Base-by-base conservation (phyloP, 1,140 invertebrate species). In the Physella acuta region DNA sequence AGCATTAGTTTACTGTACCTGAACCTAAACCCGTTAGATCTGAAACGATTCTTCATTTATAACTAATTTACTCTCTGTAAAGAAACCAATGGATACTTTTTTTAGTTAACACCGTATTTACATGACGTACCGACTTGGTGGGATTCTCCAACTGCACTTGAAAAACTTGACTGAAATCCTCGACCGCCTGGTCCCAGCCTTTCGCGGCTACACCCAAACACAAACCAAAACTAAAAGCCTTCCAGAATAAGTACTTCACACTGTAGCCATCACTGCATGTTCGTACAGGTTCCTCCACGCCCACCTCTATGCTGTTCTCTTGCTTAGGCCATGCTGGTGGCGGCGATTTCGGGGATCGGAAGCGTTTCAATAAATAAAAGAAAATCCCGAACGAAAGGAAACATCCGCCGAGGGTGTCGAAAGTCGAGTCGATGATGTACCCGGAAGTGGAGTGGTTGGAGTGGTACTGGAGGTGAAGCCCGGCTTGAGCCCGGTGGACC, bases 371-470 rank as follows among this genome's bases (percentile, higher is more conserved):
- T 8, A 78, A 58, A 60, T 73, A 76, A 58, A 78, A 78, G 26
- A 77, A 64, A 36, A 74, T 66, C 37, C 72, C 74, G 55, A 77
- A 71, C 24, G 53, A 72, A 3, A 81, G 55, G 24, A 72, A 73
- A 16, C 72, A 53, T n/a, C 78, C 81, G 16, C 75, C 76, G 28
- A 77, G 65, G 5, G 73, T 75, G 70, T 83, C 81, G 52, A 74
- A 72, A 0, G 71, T 26, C 20, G 76, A 70, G 55, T 83, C 81
- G 1, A 83, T 72, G 49, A 73, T 73, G 62, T 79, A 82, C 26
- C 81, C 81, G 5, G 73, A 67, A n/a, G 75, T 75, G n/a, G 67
- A 67, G 36, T 78, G 72, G 60, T 78, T 60, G 28, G 82, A 83
- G 31, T 73, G 70, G 52, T 68, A 68, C 39, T 60, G n/a, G 2